A percentile compares a stretch with the other conserved stretches of the same genome.
Conservation (phyloP, 1,140 invertebrate species). For the Dendrolimus kikuchii region DNA sequence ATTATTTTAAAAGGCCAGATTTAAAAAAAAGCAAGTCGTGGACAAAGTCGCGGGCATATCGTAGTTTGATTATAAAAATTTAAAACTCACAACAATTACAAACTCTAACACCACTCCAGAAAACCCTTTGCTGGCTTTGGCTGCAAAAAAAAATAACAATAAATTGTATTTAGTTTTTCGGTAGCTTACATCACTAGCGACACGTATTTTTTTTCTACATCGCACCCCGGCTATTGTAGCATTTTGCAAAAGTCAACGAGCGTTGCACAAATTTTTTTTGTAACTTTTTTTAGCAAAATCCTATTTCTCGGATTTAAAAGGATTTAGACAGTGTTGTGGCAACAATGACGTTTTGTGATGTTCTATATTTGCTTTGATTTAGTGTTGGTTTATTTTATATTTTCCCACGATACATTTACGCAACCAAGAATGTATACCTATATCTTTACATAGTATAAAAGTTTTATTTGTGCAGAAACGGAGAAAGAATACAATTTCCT, state of each 20-base stretch:
- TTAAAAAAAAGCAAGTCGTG: too few relatives aligned
- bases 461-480: too few relatives aligned
- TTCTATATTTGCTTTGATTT: constrained; percentile 61
- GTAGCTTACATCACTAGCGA: constrained; percentile 51
- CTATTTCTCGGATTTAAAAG: constrained; percentile 69
- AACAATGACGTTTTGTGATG: constrained; percentile 63
- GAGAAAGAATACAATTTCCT: too few relatives aligned
- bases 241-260: constrained; percentile 63
- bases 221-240: constrained; percentile 33
- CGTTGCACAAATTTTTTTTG: constrained; percentile 38
- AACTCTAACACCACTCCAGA: constrained; percentile 34
- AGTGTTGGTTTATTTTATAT: constrained; percentile 24
- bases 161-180: constrained; percentile 52
- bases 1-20: too few relatives aligned
- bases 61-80: neutral
- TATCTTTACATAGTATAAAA: neutral
- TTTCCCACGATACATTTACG: constrained; percentile 28
- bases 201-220: constrained; percentile 38
- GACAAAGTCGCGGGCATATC: too few relatives aligned
- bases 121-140: constrained; percentile 22
- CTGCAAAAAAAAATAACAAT: constrained; percentile 41
- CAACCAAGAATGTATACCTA: neutral
- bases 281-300: constrained; percentile 54
- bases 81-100: constrained; percentile 6
- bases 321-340: constrained; percentile 69